Evolutionary conservation across 2,113 vertebrate genomes (phyloP).

Genomic region (Notothenia coriiceps): DNA sequence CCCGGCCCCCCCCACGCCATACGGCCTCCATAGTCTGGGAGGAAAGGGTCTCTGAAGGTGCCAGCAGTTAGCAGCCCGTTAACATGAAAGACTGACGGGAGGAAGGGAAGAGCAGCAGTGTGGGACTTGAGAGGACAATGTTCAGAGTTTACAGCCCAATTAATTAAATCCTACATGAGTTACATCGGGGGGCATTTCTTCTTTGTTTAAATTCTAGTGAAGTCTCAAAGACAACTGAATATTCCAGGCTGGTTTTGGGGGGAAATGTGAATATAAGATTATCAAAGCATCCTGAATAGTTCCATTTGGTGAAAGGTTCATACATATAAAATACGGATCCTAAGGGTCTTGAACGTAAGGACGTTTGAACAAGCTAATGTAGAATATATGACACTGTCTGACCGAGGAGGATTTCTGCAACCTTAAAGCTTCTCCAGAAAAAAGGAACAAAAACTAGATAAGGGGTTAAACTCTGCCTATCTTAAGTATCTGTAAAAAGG

Average conservation of each 20-base stretch:
- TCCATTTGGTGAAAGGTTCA: background rate
- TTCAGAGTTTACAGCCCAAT: constrained; percentile 7
- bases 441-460: background rate
- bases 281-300: background rate
- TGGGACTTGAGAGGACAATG: background rate
- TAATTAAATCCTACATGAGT: background rate
- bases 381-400: background rate
- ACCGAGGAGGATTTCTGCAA: background rate
- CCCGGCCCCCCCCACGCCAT: background rate
- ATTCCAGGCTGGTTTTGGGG: too few species aligned
- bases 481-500: background rate
- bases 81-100: constrained; percentile 51
- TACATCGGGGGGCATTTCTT: background rate
- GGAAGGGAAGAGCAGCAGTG: constrained; percentile 14
- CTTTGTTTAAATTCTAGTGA: background rate
- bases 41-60: constrained; percentile 29
- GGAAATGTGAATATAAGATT: too few species aligned
- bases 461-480: background rate
- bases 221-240: too few species aligned
- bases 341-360: background rate
- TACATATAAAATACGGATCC: background rate
- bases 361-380: background rate
- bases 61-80: constrained; percentile 65
- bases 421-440: background rate
- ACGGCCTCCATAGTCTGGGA: constrained; percentile 26